A percentile compares a stretch with the other conserved stretches of the same genome.
phyloP scores from a whole-genome alignment of 2,888 invertebrate genomes.

The Leptarthrus brevirostris region DNA sequence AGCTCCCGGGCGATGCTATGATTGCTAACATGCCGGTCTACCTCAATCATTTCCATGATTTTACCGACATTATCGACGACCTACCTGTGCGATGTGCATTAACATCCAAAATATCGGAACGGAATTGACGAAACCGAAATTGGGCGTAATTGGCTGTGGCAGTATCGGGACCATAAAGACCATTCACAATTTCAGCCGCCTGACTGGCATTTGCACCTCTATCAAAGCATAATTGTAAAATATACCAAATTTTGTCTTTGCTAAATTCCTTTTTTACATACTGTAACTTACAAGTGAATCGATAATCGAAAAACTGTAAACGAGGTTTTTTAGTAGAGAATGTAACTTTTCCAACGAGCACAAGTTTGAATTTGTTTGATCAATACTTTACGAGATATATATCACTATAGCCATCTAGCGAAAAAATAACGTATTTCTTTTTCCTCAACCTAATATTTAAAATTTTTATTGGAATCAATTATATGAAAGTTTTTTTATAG shows the following conservation, averaged over 20 bases:
- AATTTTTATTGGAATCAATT: neutral
- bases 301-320: neutral
- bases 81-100: conserved; percentile 19
- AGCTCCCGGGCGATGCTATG: too few relatives aligned
- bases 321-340: neutral
- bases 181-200: conserved; percentile 36
- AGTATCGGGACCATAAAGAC: conserved; percentile 19
- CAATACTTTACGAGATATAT: neutral
- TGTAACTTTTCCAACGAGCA: conserved; percentile 13
- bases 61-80: conserved; percentile 25
- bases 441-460: neutral
- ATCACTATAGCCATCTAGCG: neutral
- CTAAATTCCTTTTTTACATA: conserved; percentile 2
- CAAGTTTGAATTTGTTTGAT: neutral
- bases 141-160: neutral
- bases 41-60: conserved; percentile 12
- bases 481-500: neutral
- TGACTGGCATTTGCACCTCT: conserved; percentile 23
- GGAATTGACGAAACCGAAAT: neutral
- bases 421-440: neutral
- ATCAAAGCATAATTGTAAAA: conserved; percentile 2
- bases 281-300: conserved; percentile 4
- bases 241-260: conserved; percentile 28
- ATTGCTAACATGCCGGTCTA: conserved; percentile 37
- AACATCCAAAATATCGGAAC: conserved; percentile 28